Conservation (phyloP, 2,113 vertebrate species). For the Notothenia rossii region DNA sequence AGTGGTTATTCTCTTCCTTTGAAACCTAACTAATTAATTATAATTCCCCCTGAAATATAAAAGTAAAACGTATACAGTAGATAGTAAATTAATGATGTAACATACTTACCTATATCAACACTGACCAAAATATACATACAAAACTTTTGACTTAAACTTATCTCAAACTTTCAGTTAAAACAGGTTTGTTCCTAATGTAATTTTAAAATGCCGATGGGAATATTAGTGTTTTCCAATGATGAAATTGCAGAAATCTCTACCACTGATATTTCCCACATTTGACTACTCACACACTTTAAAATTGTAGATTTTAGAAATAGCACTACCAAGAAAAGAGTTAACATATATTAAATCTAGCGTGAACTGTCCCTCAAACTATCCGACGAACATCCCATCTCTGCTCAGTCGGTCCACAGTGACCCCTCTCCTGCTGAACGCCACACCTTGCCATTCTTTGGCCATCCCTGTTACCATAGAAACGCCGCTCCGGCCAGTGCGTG, state of each 20-base stretch:
- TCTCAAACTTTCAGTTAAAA: background rate
- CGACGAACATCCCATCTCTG: background rate
- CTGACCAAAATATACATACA: background rate
- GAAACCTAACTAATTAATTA: too few relatives aligned
- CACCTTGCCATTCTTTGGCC: conserved; percentile 39
- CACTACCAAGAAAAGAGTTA: too few relatives aligned
- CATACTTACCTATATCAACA: background rate
- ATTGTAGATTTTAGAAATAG: too few relatives aligned
- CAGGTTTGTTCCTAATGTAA: too few relatives aligned
- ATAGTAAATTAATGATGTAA: background rate
- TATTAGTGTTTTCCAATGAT: too few relatives aligned
- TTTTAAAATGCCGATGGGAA: too few relatives aligned
- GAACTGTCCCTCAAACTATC: conserved; percentile 10
- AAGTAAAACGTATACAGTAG: too few relatives aligned
- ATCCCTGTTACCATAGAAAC: conserved; percentile 63
- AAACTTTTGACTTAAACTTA: background rate
- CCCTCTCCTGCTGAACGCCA: background rate
- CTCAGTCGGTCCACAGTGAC: background rate
- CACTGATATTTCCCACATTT: too few relatives aligned
- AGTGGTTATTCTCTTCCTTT: too few relatives aligned
- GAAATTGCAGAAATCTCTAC: too few relatives aligned
- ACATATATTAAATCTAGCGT: too few relatives aligned
- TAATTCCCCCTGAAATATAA: background rate
- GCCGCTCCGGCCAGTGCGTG: conserved; percentile 59
- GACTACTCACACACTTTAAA: too few relatives aligned